A percentile compares a stretch with the other conserved stretches of the same genome.
phyloP scores from a whole-genome alignment of 2,113 vertebrate genomes.

The Myotis lucifugus region DNA sequence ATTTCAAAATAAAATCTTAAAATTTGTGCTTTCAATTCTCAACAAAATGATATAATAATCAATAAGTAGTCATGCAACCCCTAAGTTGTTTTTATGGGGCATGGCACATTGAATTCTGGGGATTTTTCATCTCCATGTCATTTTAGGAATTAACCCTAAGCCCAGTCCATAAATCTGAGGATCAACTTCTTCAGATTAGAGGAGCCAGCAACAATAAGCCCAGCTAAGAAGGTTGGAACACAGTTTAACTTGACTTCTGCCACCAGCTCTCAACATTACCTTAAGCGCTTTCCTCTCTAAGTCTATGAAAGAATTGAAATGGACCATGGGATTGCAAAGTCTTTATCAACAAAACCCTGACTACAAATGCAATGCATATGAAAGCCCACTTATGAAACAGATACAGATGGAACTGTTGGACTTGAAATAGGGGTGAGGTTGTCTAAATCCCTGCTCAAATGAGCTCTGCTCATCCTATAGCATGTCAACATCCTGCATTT shows the following conservation, averaged over 20 bases:
- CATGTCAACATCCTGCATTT: background rate
- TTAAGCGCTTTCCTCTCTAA: background rate
- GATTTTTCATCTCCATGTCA: background rate
- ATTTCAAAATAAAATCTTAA: conserved; percentile 1
- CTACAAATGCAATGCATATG: background rate
- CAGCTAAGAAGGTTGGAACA: background rate
- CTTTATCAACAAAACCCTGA: background rate
- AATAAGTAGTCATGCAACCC: background rate
- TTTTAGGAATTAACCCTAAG: background rate
- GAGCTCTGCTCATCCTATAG: background rate
- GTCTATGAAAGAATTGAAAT: background rate
- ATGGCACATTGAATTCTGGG: background rate
- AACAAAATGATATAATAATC: background rate
- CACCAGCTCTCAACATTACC: background rate
- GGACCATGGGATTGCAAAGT: background rate
- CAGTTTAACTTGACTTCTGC: background rate
- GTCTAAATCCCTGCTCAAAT: background rate
- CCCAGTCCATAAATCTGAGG: background rate
- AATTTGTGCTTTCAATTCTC: background rate
- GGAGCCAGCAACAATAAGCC: background rate
- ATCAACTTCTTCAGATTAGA: background rate
- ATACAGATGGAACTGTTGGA: background rate
- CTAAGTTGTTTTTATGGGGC: background rate
- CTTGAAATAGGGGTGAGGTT: background rate
- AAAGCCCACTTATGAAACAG: background rate